phyloP scores from a whole-genome alignment of 2,888 invertebrate genomes.

The Rhagonycha fulva region DNA sequence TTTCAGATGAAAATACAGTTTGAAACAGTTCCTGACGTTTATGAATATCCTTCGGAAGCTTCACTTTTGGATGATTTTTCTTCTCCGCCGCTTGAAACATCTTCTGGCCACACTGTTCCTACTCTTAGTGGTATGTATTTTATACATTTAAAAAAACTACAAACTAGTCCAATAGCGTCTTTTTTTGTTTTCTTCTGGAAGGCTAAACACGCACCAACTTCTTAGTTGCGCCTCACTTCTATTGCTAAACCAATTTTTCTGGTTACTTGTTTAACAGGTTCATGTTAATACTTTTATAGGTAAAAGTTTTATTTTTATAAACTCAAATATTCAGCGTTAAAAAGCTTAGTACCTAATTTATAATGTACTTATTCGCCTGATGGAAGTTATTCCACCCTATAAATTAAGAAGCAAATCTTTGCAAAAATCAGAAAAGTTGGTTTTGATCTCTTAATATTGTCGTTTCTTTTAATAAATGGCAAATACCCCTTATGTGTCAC shows the following conservation, averaged over 20 bases:
- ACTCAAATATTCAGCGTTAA: no score
- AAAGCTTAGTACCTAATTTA: no score
- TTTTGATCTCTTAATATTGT: no score
- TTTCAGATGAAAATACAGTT: slow-evolving; percentile 86
- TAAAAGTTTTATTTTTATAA: not conserved
- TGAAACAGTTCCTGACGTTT: slow-evolving; percentile 83
- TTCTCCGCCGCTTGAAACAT: slow-evolving; percentile 7
- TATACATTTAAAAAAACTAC: not conserved
- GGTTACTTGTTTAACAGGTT: not conserved
- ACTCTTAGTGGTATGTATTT: slow-evolving; percentile 20
- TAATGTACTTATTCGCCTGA: no score
- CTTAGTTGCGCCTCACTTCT: not conserved
- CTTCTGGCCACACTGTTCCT: slow-evolving; percentile 25
- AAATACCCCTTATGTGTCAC: no score
- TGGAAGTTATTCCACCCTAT: no score
- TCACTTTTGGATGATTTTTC: slow-evolving; percentile 70
- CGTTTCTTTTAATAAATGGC: no score
- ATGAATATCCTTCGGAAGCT: slow-evolving; percentile 92
- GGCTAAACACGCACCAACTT: not conserved
- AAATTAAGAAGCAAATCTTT: no score
- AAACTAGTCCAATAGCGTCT: not conserved
- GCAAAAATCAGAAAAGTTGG: no score
- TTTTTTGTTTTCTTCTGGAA: not conserved
- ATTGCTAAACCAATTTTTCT: not conserved
- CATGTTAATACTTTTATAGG: no score